Conservation (phyloP, 2,797 vertebrate genomes). For the Chaetophractus vellerosus region DNA sequence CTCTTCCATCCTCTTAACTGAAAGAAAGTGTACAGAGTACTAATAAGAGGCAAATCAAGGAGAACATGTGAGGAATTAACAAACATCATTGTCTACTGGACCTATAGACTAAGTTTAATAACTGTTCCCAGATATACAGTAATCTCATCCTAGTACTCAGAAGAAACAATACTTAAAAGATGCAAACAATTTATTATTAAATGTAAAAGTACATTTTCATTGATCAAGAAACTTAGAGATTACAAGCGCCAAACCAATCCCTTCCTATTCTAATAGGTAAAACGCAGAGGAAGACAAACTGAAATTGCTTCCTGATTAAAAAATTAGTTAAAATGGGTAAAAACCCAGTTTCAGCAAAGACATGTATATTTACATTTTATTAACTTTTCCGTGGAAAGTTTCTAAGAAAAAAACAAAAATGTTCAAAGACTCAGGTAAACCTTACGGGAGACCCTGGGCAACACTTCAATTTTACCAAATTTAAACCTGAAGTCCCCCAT, state of each 20-base stretch:
- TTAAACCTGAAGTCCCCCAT: constrained; percentile 64
- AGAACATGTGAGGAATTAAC: not conserved
- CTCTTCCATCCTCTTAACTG: constrained; percentile 7
- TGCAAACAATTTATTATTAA: constrained; percentile 29
- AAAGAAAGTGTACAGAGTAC: constrained; percentile 41
- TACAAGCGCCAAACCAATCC: not conserved
- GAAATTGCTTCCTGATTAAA: constrained; percentile 51
- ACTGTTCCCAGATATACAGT: not conserved
- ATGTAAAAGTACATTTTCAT: constrained; percentile 33
- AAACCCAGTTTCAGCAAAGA: constrained; percentile 55
- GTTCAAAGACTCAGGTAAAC: constrained; percentile 22
- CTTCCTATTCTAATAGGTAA: not conserved
- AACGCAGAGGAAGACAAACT: constrained; percentile 51
- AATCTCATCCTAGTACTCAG: constrained; percentile 7
- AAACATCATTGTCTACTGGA: not conserved
- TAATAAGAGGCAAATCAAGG: constrained; percentile 11
- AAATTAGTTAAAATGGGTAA: constrained; percentile 50
- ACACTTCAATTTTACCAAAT: constrained; percentile 63
- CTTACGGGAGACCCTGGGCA: not conserved
- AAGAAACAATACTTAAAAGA: constrained; percentile 63
- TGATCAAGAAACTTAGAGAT: constrained; percentile 58
- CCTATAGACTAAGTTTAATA: not conserved
- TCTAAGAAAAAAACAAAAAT: constrained; percentile 42
- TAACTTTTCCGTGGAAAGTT: constrained; percentile 40
- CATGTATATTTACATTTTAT: constrained; percentile 2